phyloP scores from a whole-genome alignment of 2,113 vertebrate species.

The Nothocercus nigrocapillus region DNA sequence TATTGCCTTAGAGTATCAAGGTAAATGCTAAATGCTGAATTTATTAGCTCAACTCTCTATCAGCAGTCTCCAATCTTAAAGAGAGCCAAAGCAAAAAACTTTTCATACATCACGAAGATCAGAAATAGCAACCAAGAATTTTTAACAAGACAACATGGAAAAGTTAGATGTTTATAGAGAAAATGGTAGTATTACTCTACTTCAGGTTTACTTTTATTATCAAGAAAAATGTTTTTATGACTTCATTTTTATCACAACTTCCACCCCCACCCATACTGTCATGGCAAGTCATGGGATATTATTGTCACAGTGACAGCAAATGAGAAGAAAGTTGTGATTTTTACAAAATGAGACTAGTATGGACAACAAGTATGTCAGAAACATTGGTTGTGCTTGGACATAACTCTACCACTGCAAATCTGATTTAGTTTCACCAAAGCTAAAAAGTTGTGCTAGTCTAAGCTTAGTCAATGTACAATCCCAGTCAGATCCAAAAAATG shows the following conservation, averaged over 20 bases:
- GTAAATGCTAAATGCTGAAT: conserved; percentile 24
- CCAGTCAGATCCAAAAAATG: accelerated
- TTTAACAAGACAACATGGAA: not conserved
- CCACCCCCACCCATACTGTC: not conserved
- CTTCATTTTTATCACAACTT: not conserved
- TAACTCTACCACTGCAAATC: not conserved
- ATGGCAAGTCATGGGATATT: not conserved
- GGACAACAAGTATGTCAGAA: not conserved
- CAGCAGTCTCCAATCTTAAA: conserved; percentile 6
- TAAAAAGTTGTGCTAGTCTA: not conserved
- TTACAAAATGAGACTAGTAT: not conserved
- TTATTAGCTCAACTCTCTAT: conserved; percentile 24
- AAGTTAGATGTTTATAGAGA: not conserved
- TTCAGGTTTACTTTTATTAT: not conserved
- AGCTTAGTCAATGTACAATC: not conserved
- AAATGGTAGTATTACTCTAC: not conserved
- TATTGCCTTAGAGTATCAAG: conserved; percentile 17
- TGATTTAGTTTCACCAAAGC: not conserved
- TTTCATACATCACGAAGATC: not conserved
- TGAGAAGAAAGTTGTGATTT: not conserved
- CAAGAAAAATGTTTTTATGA: not conserved
- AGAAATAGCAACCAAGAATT: not conserved
- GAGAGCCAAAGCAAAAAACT: not conserved
- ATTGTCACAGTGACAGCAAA: not conserved
- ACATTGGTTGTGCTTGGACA: not conserved